phyloP scores from a whole-genome alignment of 2,888 invertebrate species.

The Ernsta delagoae region DNA sequence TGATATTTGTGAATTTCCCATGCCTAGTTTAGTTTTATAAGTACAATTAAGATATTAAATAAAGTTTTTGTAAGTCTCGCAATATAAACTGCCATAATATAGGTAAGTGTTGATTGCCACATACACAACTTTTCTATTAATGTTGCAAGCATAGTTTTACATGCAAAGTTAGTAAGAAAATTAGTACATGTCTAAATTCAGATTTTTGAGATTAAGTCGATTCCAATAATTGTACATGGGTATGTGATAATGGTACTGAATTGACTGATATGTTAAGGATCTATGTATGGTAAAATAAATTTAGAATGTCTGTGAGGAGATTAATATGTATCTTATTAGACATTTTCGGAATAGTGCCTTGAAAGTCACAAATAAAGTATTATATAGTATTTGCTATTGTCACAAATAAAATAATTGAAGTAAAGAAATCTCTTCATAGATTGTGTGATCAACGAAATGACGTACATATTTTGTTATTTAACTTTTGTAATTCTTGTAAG shows the following conservation, averaged over 20 bases:
- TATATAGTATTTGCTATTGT: slow-evolving; percentile 40
- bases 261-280: slow-evolving; percentile 59
- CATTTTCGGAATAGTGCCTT: slow-evolving; percentile 66
- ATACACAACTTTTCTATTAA: slow-evolving; percentile 29
- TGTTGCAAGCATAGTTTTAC: slow-evolving; percentile 21
- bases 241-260: slow-evolving; percentile 70
- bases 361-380: slow-evolving; percentile 45
- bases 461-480: slow-evolving; percentile 62
- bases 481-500: slow-evolving; percentile 55
- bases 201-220: slow-evolving; percentile 23
- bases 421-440: slow-evolving; percentile 60
- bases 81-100: slow-evolving; percentile 34
- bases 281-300: slow-evolving; percentile 50
- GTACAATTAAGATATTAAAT: slow-evolving; percentile 33
- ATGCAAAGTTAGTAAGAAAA: slow-evolving; percentile 24
- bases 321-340: slow-evolving; percentile 41
- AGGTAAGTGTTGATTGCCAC: slow-evolving; percentile 35
- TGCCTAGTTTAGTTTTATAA: slow-evolving; percentile 18
- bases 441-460: slow-evolving; percentile 57
- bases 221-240: slow-evolving; percentile 42
- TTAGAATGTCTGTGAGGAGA: slow-evolving; percentile 63
- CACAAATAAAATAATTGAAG: slow-evolving; percentile 32
- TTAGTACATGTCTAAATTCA: slow-evolving; percentile 23
- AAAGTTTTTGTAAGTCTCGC: slow-evolving; percentile 30
- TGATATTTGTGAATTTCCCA: background rate